Conservation (phyloP, 2,797 vertebrate species). For the Vultur gryphus region DNA sequence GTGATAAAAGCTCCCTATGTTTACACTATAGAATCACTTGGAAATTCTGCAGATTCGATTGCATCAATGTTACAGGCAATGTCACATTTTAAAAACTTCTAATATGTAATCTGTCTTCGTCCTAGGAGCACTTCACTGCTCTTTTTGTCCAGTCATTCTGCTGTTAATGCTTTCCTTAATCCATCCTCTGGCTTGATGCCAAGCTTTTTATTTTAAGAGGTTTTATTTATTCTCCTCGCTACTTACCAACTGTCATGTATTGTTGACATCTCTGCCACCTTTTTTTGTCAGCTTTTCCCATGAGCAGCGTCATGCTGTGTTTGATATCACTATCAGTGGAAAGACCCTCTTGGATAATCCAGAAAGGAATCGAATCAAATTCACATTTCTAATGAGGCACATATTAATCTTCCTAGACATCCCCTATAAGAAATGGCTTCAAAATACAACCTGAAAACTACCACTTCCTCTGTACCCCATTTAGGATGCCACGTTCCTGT, state of each 20-base stretch:
- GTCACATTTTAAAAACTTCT: not conserved
- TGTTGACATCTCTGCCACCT: not conserved
- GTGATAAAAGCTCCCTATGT: not conserved
- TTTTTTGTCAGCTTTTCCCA: not conserved
- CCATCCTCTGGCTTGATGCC: not conserved
- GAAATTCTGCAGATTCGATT: not conserved
- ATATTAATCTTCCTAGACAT: not conserved
- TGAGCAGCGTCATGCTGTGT: not conserved
- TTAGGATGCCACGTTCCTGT: not conserved
- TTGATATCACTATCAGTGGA: not conserved
- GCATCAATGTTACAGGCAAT: not conserved
- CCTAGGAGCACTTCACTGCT: not conserved
- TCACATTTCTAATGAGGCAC: not conserved
- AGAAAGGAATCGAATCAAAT: not conserved
- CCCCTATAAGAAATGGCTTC: not conserved
- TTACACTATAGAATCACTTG: not conserved
- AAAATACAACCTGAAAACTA: not conserved
- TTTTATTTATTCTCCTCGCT: not conserved
- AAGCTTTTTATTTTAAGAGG: conserved; percentile 16
- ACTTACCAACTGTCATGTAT: not conserved
- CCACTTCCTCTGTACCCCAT: not conserved
- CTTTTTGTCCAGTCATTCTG: not conserved
- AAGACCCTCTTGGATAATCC: not conserved
- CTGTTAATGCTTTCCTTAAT: conserved; percentile 3
- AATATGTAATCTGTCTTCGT: not conserved